phyloP scores from a whole-genome alignment of 2,113 vertebrate genomes.

The Eleginops maclovinus region DNA sequence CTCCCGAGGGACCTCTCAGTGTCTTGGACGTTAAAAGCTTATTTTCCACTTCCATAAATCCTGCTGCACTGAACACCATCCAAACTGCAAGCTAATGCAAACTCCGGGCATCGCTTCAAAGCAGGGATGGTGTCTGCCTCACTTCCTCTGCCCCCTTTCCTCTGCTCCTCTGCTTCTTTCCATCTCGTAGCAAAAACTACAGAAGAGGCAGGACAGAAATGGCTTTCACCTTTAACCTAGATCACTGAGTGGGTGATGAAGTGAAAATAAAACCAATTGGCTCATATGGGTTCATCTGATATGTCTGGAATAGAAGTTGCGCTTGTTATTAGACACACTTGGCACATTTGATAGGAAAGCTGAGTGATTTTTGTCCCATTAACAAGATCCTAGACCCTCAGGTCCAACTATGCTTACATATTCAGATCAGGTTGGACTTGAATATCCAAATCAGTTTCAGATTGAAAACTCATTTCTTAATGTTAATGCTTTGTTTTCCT shows the following conservation, averaged over 20 bases:
- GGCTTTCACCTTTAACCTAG: constrained; percentile 36
- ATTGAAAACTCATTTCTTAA: background rate
- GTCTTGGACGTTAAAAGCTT: constrained; percentile 62
- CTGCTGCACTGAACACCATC: constrained; percentile 46
- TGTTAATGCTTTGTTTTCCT: background rate
- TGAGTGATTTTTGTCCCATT: background rate
- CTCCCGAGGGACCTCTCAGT: constrained; percentile 53
- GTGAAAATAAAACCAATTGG: background rate
- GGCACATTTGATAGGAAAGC: background rate
- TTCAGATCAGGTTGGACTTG: background rate
- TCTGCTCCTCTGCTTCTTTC: constrained; percentile 33
- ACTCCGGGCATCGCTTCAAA: constrained; percentile 78
- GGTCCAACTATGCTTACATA: background rate
- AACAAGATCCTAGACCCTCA: too few relatives aligned
- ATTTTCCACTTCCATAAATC: constrained; percentile 60
- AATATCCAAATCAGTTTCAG: background rate
- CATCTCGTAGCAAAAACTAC: constrained; percentile 18
- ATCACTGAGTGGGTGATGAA: constrained; percentile 3
- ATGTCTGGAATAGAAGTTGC: background rate
- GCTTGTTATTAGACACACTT: background rate
- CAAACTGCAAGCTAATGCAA: constrained; percentile 69
- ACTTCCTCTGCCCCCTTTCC: constrained; percentile 70
- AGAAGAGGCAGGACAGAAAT: constrained; percentile 11
- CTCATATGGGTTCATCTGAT: background rate
- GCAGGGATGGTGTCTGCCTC: constrained; percentile 66